phyloP scores from a whole-genome alignment of 2,113 vertebrate species.

The Polyodon spathula region DNA sequence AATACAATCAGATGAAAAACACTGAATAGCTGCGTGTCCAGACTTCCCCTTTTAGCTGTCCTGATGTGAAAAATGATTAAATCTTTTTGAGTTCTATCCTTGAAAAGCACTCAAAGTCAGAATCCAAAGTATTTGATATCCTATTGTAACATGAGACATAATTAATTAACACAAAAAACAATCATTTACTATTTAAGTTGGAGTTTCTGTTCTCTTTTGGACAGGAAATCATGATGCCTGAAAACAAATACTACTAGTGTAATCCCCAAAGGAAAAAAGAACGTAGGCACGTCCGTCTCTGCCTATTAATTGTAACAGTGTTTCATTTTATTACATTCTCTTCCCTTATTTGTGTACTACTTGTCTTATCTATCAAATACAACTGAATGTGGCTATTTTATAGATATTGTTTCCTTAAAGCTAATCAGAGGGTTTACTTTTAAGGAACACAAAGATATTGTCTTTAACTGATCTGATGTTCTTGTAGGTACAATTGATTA shows the following conservation, averaged over 20 bases:
- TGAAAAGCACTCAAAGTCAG: not conserved
- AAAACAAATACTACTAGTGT: conserved; percentile 37
- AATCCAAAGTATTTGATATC: not conserved
- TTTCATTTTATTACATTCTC: conserved; percentile 15
- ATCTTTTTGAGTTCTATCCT: not conserved
- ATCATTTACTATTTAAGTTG: conserved; percentile 13
- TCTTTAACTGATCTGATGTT: no score
- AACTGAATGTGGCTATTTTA: no score
- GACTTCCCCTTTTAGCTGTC: conserved; percentile 23
- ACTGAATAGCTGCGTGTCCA: no score
- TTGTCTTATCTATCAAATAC: no score
- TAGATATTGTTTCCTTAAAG: no score
- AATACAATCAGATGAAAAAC: no score
- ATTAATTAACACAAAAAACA: conserved; percentile 11
- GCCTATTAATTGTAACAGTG: conserved; percentile 24
- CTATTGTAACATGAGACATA: not conserved
- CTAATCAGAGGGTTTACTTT: no score
- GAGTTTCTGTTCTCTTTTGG: conserved; percentile 8
- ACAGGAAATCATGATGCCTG: conserved; percentile 59
- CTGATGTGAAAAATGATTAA: not conserved
- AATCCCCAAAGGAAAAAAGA: conserved; percentile 39
- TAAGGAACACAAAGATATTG: no score
- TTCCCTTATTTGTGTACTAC: no score
- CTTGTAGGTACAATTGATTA: no score
- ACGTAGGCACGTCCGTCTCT: conserved; percentile 19